Base-by-base conservation (phyloP, 1,140 invertebrate genomes). In the Acromyrmex echinatior region DNA sequence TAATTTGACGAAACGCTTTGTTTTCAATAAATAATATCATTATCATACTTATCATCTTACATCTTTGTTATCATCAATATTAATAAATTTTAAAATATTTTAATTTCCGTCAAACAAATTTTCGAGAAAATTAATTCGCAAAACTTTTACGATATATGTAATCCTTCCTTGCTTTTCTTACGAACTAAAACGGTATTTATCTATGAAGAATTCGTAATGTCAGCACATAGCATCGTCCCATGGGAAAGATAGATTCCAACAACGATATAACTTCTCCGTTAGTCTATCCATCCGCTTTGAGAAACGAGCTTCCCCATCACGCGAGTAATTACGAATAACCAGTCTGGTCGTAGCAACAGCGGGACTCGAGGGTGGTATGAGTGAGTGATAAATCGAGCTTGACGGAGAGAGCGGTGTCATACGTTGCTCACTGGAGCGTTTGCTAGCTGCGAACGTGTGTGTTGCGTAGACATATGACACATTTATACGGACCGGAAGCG, bases 261-360 rank as follows among this genome's bases (percentile, higher is more conserved):
- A 81, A 65, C 88, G 81, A 88, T 91, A 92, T 84, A 90, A 90
- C 79, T 84, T 89, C 79, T 87, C 53, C 71, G 51, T 56, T 58
- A 39, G 86, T 79, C 62, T 78, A 65, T 65, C 80, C 62, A 78
- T 88, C 80, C 77, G 62, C 65, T 88, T 90, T 89, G 90, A 92
- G 91, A 90, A 91, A 91, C 86, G 87, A 88, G 60, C 73, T 60
- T 81, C 45, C 86, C 84, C 65, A 78, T 85, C 88, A 79, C 63
- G 60, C 91, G 74, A 91, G 88, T 92, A 90, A 91, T 91, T 91
- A 92, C 90, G 90, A 90, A 90, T 92, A 92, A 91, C 91, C 78
- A 87, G 90, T 88, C 86, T 86, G 62, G 86, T 87, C 87, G 85
- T 71, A 86, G 62, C 51, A 79, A 49, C 78, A 68, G 84, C 78